Evolutionary conservation across 92 coral and sea anemone species (phyloP), one percentile per base, ranked within the genome.

Genomic region (Paramuricea clavata): DNA sequence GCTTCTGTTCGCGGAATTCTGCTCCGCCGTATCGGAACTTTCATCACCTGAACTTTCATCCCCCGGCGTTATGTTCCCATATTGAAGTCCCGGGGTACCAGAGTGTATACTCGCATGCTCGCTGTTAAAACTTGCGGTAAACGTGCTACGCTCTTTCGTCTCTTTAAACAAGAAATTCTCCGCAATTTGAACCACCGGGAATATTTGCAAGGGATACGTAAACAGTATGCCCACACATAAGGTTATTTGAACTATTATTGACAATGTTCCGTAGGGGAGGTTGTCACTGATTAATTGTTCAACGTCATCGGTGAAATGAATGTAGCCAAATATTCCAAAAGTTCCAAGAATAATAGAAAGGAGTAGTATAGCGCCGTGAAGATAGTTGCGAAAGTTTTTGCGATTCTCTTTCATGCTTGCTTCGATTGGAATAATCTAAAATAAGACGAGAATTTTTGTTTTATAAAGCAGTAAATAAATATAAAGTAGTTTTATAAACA

Each of bases 371-470:
- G 96, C 95, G 17, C 95, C 90, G 74, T 95, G 98, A 39, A 95
- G 95, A 86, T 91, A 95, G 61, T 89, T 62, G 0, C 98, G 90
- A 69, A 95, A 95, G 36, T 91, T 82, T 22, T 80, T 88, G 41
- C 95, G 87, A 92, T 94, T 95, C 50, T 95, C 96, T 43, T 94
- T 95, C 98, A 95, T 95, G 59, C 98, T 95, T 17, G 98, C 84
- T 62, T 95, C 98, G 68, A 94, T 94, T 6, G 98, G 98, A 76
- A 95, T 88, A 47, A 94, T 49, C 98, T 95, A 60, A 41, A 65
- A 35, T 21, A 60, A n/a, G 33, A 50, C 33, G 69, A 76, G n/a
- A n/a, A n/a, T n/a, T n/a, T n/a, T n/a, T n/a, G n/a, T n/a, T n/a
- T n/a, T n/a, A n/a, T n/a, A n/a, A n/a, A n/a, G n/a, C n/a, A n/a